Conservation (phyloP, 2,113 vertebrate species). For the Solea solea region DNA sequence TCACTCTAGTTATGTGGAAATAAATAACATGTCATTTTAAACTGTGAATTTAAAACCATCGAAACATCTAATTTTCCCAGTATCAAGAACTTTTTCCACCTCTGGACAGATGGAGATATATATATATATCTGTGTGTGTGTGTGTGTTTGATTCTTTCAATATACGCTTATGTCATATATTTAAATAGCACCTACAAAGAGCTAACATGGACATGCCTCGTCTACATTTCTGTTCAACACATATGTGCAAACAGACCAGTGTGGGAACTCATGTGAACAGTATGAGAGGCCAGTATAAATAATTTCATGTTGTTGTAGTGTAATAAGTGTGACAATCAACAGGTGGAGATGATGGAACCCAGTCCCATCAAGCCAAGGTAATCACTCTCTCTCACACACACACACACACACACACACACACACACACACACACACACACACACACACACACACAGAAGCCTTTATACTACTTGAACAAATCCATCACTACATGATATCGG, state of each 20-base stretch:
- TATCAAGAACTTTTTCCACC: constrained; percentile 17
- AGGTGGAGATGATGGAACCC: constrained; percentile 49
- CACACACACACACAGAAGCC: not conserved
- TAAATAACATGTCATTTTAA: constrained; percentile 70
- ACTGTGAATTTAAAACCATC: constrained; percentile 48
- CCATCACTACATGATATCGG: constrained; percentile 47
- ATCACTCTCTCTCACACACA: constrained; percentile 13
- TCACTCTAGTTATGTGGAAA: constrained; percentile 52
- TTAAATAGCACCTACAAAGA: constrained; percentile 14
- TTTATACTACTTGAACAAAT: constrained; percentile 12
- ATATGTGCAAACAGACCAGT: not conserved
- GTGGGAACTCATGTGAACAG: constrained; percentile 25
- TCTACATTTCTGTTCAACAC: not conserved
- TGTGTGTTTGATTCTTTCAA: not conserved
- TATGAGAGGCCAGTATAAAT: constrained; percentile 22
- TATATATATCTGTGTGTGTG: constrained; percentile 7
- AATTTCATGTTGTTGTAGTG: constrained; percentile 42
- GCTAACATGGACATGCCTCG: not conserved
- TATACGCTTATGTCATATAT: constrained; percentile 26
- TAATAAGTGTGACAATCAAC: constrained; percentile 44
- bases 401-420: not conserved
- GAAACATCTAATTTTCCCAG: constrained; percentile 38
- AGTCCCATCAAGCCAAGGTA: constrained; percentile 20
- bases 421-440: constrained; percentile 10
- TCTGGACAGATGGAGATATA: constrained; percentile 6